These are phyloP conservation scores for Pelusios castaneus DNA, from an alignment of 2,113 vertebrate genomes.

Conservation along the genomic window DNA sequence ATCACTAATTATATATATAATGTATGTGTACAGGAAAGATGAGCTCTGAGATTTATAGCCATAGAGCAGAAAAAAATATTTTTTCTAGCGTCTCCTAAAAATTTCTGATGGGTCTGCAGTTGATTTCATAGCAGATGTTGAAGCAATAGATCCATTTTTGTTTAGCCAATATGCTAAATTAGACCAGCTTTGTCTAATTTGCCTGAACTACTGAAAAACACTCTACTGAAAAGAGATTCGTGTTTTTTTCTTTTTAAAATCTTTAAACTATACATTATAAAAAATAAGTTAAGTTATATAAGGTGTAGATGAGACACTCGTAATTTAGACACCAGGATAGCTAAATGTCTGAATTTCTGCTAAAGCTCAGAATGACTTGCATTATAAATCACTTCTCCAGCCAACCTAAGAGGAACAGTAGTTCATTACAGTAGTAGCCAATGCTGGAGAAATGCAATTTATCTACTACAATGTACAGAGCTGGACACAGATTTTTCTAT, in stretches of 20 bases:
- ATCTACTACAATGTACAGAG: not conserved
- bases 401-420: not conserved
- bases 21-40: not conserved
- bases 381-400: not conserved
- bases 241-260: not conserved
- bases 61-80: not conserved
- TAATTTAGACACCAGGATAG: not conserved
- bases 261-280: not conserved
- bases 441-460: not conserved
- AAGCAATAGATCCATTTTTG: not conserved
- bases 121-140: not conserved
- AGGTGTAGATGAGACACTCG: not conserved
- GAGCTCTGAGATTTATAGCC: rapidly evolving
- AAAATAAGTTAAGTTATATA: not conserved
- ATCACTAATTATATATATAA: not conserved
- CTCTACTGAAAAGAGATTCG: not conserved
- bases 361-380: not conserved
- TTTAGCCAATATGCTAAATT: not conserved
- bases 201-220: not conserved
- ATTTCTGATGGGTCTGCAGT: not conserved
- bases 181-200: not conserved
- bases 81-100: not conserved
- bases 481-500: not conserved
- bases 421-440: not conserved
- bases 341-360: not conserved